These are phyloP conservation scores for Dendrophyllia cribrosa DNA, from an alignment of 64 coral and sea anemone species.

Conservation along the genomic window DNA sequence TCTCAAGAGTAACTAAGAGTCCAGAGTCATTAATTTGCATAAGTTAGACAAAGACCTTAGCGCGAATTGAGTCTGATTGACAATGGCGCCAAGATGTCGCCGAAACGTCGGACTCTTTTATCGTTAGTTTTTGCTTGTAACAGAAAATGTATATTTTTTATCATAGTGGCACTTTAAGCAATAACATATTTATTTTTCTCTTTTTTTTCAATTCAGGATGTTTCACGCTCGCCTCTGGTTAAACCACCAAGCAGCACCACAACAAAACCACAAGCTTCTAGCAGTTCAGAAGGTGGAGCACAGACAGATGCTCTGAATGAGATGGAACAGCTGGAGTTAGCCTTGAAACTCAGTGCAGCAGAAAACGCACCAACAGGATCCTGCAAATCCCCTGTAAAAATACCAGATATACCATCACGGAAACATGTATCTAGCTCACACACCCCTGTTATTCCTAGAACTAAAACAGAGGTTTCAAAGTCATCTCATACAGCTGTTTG, in stretches of 20 bases:
- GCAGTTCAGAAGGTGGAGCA: not conserved
- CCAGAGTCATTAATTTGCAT: no score
- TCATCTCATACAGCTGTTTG: not conserved
- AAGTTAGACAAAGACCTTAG: no score
- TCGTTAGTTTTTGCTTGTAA: no score
- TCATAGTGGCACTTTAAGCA: no score
- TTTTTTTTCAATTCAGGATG: not conserved
- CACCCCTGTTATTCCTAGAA: not conserved
- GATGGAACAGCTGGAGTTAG: slow-evolving; percentile 7
- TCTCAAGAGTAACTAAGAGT: no score
- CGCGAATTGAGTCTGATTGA: no score
- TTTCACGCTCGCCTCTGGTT: not conserved
- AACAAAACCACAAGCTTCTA: not conserved
- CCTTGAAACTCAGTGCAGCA: slow-evolving; percentile 31
- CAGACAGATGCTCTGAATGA: not conserved
- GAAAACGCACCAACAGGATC: not conserved
- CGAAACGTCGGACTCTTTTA: no score
- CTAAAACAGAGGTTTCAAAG: not conserved
- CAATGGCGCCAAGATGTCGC: no score
- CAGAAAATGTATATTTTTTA: no score
- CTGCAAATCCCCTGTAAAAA: not conserved
- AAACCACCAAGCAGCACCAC: not conserved
- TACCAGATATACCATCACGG: not conserved
- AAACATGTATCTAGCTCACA: not conserved
- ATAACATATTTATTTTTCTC: no score